Evolutionary conservation across 2,113 vertebrate species (phyloP).

Genomic region (Pontoporia blainvillei): DNA sequence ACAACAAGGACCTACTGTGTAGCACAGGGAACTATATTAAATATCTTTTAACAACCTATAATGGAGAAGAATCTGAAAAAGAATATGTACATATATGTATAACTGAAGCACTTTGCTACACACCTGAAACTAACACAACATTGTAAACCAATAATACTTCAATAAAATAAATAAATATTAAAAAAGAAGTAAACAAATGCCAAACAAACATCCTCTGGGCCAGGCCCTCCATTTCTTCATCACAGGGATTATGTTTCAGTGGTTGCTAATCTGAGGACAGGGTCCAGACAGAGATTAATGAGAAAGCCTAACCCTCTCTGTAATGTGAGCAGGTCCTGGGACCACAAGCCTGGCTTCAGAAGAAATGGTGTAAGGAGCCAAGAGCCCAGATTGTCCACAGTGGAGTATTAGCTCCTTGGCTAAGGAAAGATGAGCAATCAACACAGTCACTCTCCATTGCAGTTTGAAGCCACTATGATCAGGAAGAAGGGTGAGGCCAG

Average conservation of each 20-base stretch:
- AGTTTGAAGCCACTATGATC: neutral
- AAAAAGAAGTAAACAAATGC: neutral
- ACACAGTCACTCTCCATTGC: neutral
- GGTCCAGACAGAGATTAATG: slow-evolving; percentile 21
- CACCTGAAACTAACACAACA: neutral
- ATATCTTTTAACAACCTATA: neutral
- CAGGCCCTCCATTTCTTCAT: slow-evolving; percentile 16
- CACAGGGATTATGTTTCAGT: slow-evolving; percentile 45
- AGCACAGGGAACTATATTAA: neutral
- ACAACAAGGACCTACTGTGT: neutral
- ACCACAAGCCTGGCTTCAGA: neutral
- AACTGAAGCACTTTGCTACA: too few relatives aligned
- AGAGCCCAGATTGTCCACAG: neutral
- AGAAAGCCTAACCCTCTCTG: neutral
- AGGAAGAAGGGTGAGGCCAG: neutral
- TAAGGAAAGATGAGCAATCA: neutral
- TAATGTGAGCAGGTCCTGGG: neutral
- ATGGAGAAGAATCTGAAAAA: neutral
- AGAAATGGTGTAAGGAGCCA: neutral
- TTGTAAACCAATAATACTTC: neutral
- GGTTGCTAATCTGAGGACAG: slow-evolving; percentile 58
- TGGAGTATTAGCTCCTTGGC: neutral
- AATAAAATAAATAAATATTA: neutral
- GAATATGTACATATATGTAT: neutral
- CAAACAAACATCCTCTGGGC: slow-evolving; percentile 10